Conservation (phyloP, 2,113 vertebrate species). For the Motacilla tschutschensis region DNA sequence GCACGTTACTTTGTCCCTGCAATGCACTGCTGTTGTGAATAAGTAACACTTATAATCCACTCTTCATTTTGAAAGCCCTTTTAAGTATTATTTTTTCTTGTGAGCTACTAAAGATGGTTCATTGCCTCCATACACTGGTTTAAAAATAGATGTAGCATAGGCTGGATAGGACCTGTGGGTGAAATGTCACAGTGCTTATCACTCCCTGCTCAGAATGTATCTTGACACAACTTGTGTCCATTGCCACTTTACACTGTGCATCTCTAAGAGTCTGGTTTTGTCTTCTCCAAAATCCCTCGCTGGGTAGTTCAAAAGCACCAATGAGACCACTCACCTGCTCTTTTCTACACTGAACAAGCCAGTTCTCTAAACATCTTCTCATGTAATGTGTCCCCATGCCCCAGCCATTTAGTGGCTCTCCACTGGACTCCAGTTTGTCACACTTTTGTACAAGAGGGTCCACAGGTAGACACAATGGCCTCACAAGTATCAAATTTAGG, state of each 20-base stretch:
- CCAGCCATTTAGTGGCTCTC: neutral
- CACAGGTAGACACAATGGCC: neutral
- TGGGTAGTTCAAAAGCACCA: neutral
- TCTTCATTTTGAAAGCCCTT: constrained; percentile 23
- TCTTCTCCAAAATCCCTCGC: neutral
- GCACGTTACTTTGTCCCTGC: neutral
- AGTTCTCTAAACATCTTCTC: neutral
- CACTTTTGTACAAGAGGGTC: neutral
- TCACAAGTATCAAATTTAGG: neutral
- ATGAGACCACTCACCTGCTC: neutral
- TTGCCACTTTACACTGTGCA: neutral
- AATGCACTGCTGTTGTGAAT: neutral
- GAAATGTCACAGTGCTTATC: neutral
- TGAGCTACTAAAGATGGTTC: neutral
- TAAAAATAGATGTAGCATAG: neutral
- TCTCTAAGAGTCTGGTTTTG: neutral
- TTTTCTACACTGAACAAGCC: neutral
- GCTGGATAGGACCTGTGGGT: neutral
- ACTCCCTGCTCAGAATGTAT: neutral
- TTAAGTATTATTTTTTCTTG: neutral
- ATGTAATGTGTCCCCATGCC: fast-evolving
- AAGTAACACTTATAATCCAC: neutral
- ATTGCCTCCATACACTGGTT: neutral
- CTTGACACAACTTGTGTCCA: neutral
- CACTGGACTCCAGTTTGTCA: neutral